phyloP scores from a whole-genome alignment of 2,797 vertebrate genomes.

The Buceros bicornis region DNA sequence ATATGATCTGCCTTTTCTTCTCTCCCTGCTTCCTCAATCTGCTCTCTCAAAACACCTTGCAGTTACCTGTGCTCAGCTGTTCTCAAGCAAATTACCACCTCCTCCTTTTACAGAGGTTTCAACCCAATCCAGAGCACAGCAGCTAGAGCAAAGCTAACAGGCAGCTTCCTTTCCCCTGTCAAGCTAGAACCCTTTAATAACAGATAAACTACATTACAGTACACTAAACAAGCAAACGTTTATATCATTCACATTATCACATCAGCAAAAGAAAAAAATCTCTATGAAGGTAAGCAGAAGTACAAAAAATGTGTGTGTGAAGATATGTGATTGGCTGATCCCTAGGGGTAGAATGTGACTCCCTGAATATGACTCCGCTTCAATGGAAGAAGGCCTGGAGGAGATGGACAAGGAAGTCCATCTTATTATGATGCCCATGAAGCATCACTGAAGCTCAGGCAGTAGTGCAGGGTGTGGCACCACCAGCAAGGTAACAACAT shows the following conservation, averaged over 20 bases:
- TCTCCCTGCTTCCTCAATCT: background rate
- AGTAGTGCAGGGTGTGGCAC: background rate
- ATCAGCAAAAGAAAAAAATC: background rate
- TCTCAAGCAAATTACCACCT: background rate
- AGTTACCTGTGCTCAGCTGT: background rate
- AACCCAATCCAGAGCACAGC: background rate
- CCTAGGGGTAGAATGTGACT: background rate
- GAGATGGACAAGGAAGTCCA: background rate
- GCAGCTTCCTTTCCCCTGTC: background rate
- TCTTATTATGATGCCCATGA: no score
- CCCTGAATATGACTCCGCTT: background rate
- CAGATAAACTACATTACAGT: background rate
- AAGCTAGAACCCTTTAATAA: background rate
- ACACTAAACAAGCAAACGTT: background rate
- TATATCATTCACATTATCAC: background rate
- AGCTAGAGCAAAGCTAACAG: background rate
- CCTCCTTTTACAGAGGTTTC: background rate
- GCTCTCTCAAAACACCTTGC: background rate
- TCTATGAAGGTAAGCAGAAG: background rate
- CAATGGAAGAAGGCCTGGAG: no score
- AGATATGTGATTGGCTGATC: background rate
- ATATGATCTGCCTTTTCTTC: background rate
- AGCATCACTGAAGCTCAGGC: background rate
- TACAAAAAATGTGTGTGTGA: background rate
- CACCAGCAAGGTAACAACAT: background rate